Percentiles rank a stretch among this genome's conserved stretches.
These are phyloP conservation scores for Tonatia bakeri DNA, from an alignment of 2,113 vertebrate species.

Conservation along the genomic window DNA sequence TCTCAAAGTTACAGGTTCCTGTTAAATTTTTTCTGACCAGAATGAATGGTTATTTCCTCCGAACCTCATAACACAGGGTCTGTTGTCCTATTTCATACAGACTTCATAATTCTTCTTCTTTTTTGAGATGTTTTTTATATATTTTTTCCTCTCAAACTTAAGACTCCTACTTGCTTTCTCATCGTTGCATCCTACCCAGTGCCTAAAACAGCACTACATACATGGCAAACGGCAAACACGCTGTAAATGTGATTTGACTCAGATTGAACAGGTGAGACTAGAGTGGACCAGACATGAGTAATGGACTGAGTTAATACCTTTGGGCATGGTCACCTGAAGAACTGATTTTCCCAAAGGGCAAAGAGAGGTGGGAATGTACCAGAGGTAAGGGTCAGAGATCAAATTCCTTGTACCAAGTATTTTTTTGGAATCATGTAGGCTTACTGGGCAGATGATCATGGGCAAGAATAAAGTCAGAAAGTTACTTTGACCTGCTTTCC, in stretches of 20 bases:
- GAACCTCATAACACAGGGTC: background rate
- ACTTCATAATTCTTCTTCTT: background rate
- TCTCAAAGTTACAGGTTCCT: background rate
- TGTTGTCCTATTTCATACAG: background rate
- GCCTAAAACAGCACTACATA: background rate
- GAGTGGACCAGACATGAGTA: background rate
- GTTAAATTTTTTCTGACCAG: background rate
- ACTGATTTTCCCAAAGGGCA: background rate
- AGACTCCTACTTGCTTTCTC: background rate
- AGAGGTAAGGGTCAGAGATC: background rate
- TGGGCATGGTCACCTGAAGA: background rate
- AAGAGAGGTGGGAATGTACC: background rate
- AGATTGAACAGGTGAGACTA: background rate
- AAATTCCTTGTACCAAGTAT: background rate
- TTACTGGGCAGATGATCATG: background rate
- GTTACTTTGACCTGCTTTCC: background rate
- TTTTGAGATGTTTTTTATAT: background rate
- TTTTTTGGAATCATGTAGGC: background rate
- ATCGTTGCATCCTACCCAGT: background rate
- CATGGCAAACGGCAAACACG: background rate
- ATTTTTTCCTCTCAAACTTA: background rate
- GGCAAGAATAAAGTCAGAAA: background rate
- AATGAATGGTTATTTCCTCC: background rate
- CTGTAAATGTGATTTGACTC: background rate
- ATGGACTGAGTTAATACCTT: background rate